These are phyloP conservation scores for Geococcyx californianus DNA, from an alignment of 2,113 vertebrate genomes.

Conservation along the genomic window DNA sequence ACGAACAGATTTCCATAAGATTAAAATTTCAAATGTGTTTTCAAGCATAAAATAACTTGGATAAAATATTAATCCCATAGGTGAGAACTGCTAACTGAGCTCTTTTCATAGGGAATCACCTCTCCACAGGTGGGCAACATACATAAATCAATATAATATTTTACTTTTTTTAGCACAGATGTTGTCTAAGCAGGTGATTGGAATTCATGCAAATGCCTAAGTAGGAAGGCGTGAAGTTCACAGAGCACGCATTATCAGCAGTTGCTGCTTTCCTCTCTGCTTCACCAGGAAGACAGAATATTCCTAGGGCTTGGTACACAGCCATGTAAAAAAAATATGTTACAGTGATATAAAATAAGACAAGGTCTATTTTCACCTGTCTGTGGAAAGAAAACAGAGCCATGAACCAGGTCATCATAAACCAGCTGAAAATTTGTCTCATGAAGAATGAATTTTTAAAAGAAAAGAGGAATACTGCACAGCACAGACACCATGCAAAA, in stretches of 20 bases:
- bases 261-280: background rate
- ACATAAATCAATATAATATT: background rate
- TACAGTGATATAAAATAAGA: background rate
- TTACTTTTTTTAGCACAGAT: background rate
- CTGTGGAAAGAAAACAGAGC: background rate
- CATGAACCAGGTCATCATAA: background rate
- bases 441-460: background rate
- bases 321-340: background rate
- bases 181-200: background rate
- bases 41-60: constrained; percentile 27
- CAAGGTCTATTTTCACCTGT: background rate
- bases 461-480: background rate
- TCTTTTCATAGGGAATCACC: background rate
- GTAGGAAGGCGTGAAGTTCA: background rate
- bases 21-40: background rate
- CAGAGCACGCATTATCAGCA: background rate
- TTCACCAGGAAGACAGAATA: background rate
- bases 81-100: constrained; percentile 14
- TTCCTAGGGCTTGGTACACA: background rate
- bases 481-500: background rate
- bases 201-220: background rate
- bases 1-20: background rate
- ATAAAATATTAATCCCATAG: constrained; percentile 30
- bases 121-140: background rate
- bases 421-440: background rate